Conservation (phyloP, 2,797 vertebrate species). For the Gymnocypris eckloni region DNA sequence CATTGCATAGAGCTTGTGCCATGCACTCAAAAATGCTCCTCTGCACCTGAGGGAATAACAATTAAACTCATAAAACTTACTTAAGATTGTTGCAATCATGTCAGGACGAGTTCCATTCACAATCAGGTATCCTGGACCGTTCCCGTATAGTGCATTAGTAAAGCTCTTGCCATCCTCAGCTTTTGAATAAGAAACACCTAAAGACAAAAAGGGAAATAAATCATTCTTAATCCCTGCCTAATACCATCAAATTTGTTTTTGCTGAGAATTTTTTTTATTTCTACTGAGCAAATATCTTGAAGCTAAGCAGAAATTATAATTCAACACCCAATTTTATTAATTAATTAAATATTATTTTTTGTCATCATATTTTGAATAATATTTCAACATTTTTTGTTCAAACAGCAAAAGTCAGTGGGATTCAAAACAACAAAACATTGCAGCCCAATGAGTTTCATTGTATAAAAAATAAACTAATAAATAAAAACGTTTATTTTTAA, state of each 20-base stretch:
- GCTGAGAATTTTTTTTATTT: not conserved
- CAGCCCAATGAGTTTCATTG: too few species aligned
- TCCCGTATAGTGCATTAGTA: conserved; percentile 89
- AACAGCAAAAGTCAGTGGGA: too few species aligned
- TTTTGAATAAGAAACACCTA: conserved; percentile 81
- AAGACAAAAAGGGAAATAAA: conserved; percentile 38
- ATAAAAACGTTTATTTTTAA: too few species aligned
- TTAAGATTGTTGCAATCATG: conserved; percentile 65
- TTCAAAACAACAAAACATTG: too few species aligned
- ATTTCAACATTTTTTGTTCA: too few species aligned
- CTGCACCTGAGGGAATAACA: not conserved
- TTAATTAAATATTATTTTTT: too few species aligned
- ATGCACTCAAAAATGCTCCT: not conserved
- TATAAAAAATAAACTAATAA: too few species aligned
- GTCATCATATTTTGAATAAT: too few species aligned
- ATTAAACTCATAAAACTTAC: conserved; percentile 64
- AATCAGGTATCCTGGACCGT: conserved; percentile 84
- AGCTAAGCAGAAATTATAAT: not conserved
- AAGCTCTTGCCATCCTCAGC: conserved; percentile 78
- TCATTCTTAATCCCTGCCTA: not conserved
- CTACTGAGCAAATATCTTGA: not conserved
- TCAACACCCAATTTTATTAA: not conserved
- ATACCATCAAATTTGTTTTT: not conserved
- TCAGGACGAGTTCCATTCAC: conserved; percentile 70
- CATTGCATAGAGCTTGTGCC: not conserved